Evolutionary conservation across 2,797 vertebrate species (phyloP), one percentile per base, ranked within the genome.

Genomic region (Lepilemur ruficaudatus): DNA sequence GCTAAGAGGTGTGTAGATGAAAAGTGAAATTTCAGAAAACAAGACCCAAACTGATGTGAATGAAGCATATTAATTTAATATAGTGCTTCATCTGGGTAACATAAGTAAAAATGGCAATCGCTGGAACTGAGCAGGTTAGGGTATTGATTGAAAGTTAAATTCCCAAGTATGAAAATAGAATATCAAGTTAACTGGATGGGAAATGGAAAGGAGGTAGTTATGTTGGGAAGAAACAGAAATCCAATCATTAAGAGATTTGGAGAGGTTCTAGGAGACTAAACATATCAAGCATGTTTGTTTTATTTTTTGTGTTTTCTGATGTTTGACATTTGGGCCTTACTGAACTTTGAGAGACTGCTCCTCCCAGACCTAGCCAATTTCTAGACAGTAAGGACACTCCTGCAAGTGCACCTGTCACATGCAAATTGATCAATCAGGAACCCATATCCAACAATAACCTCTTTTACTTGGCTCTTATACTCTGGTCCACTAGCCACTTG

Each of bases 141-240:
- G 35, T 28, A 59, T n/a, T 50, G 22, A 7, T 30, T 30, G 30
- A 41, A 82, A 72, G 52, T 70, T 38, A 67, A 89, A 78, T 84
- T 89, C 61, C 52, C 48, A 50, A 79, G 4, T 73, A 30, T 82
- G 35, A 86, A 96, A 85, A 90, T 4, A 70, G 5, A 94, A 35
- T n/a, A 43, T 69, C 46, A 94, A 50, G 8, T 69, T 59, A 81
- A 65, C 30, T 91, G 38, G 35, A 14, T 79, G 17, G 22, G 5
- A 79, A 79, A 70, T 63, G 9, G 12, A 35, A 52, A 90, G 6
- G 4, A 79, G 57, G 18, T 15, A 55, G 2, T 38, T 46, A 81
- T n/a, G 2, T 52, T 13, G 20, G 4, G 4, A 80, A 73, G n/a
- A 92, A 57, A 85, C 14, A 93, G 43, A 70, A 83, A 81, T 67